Evolutionary conservation across 2,888 invertebrate species (phyloP), one percentile per base, ranked within the genome.

Genomic region (Andricus quercusramuli): DNA sequence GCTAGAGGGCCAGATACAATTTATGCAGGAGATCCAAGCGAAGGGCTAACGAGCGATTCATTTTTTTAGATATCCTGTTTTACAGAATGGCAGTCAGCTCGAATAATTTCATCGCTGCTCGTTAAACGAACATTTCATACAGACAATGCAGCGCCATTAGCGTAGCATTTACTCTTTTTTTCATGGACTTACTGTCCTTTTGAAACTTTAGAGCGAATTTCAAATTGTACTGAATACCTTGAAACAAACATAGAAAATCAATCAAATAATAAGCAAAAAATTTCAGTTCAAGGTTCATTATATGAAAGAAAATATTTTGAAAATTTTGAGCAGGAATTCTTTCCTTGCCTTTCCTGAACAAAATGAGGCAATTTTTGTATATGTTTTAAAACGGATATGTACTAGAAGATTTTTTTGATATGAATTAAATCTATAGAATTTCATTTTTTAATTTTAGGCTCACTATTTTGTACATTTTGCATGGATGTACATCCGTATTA

Each of bases 51-150:
- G 80, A 83, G 80, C 83, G 82, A 82, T 83, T 83, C 80, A 82
- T 83, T 82, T 82, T 82, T 83, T 83, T 82, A 80, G 82, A 80
- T 83, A 81, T 81, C 78, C 80, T 80, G 78, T 78, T 65, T 59
- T 78, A 77, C 78, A 77, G 80, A 83, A 83, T 82, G 80, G 70
- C 62, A 70, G 81, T 70, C 74, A 59, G 25, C 62, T 79, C 78
- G 77, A 67, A 67, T 78, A 80, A 80, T 83, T 83, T 80, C 81
- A 81, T 80, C 79, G 79, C 78, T 68, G 80, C 66, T 82, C 78
- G 79, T 82, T 83, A 82, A 80, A 82, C 82, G 82, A 84, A 82
- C 83, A 79, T 84, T 86, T 86, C 84, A 86, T 82, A 67, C 80
- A 77, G 80, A 83, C 83, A 81, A 85, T 84, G 77, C 70, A 76